Conservation (phyloP, 2,888 invertebrate species). For the Ophion costatus region DNA sequence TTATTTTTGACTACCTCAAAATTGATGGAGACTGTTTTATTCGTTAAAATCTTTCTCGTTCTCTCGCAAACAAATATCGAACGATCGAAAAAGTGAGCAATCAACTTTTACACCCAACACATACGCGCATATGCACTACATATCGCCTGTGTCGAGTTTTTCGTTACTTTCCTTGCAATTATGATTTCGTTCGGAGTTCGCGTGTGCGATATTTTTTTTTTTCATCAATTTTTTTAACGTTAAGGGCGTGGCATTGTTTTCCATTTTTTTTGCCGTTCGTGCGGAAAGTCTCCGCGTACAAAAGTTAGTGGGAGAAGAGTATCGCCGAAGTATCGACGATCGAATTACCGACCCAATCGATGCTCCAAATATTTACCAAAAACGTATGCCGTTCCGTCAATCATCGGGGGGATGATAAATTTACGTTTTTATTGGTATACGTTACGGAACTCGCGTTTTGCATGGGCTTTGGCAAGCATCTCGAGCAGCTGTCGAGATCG, state of each 20-base stretch:
- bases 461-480: background rate
- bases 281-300: background rate
- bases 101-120: background rate
- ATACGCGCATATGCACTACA: background rate
- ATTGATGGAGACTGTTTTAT: background rate
- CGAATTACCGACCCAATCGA: constrained; percentile 16
- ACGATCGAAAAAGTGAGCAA: background rate
- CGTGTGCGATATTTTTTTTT: background rate
- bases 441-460: background rate
- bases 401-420: background rate
- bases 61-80: background rate
- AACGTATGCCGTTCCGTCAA: background rate
- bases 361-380: background rate
- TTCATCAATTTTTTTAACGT: background rate
- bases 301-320: background rate
- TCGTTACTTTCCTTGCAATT: background rate
- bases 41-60: background rate
- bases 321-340: constrained; percentile 3
- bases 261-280: background rate
- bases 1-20: background rate
- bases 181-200: background rate
- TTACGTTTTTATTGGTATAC: background rate
- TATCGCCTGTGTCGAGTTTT: background rate
- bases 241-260: background rate
- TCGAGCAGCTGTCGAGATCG: background rate